phyloP scores from a whole-genome alignment of 2,888 invertebrate species.

The Nudaria mundana region DNA sequence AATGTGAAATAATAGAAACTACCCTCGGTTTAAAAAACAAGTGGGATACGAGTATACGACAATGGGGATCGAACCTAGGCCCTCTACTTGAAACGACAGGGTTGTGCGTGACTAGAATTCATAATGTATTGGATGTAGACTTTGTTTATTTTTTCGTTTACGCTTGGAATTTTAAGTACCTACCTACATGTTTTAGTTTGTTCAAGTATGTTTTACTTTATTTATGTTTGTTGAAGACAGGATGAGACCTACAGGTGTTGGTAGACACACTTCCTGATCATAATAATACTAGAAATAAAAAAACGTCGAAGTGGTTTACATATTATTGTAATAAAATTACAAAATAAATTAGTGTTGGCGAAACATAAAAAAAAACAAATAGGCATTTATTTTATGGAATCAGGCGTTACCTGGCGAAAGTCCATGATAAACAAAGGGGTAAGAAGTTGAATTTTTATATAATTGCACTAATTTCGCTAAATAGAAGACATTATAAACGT shows the following conservation, averaged over 20 bases:
- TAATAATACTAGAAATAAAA: too few relatives aligned
- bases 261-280: neutral
- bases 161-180: conserved; percentile 22
- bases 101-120: conserved; percentile 69
- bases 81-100: conserved; percentile 60
- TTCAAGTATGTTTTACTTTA: neutral
- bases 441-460: too few relatives aligned
- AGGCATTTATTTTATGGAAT: too few relatives aligned
- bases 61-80: conserved; percentile 69
- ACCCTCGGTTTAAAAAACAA: conserved; percentile 77
- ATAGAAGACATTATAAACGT: too few relatives aligned
- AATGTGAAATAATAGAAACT: conserved; percentile 75
- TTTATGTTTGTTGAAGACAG: neutral
- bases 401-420: too few relatives aligned
- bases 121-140: conserved; percentile 44
- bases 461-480: too few relatives aligned
- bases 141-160: conserved; percentile 20
- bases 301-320: too few relatives aligned
- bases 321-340: too few relatives aligned
- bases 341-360: too few relatives aligned
- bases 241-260: neutral
- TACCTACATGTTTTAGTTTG: neutral
- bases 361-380: too few relatives aligned
- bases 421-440: too few relatives aligned
- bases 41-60: conserved; percentile 63